A percentile compares a stretch with the other conserved stretches of the same genome.
phyloP scores from a whole-genome alignment of 2,888 invertebrate genomes.

The Drosophila bunnanda region DNA sequence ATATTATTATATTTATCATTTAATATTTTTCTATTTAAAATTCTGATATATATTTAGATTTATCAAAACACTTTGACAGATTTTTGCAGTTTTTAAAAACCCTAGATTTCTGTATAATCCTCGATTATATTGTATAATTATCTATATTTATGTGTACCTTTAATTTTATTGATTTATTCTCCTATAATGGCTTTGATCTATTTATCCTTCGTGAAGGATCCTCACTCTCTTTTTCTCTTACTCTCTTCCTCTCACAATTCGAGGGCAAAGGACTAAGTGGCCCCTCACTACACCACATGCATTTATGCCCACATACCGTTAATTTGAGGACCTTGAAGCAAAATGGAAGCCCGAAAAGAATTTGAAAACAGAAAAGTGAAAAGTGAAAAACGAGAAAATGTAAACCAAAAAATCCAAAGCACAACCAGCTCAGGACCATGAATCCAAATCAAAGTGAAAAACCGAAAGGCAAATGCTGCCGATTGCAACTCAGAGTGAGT shows the following conservation, averaged over 20 bases:
- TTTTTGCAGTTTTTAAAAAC: no score
- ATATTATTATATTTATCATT: no score
- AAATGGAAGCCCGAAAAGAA: constrained; percentile 36
- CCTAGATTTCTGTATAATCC: no score
- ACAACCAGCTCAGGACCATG: constrained; percentile 1
- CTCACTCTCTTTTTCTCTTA: neutral
- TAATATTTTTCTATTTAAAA: no score
- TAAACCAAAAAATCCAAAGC: constrained; percentile 7
- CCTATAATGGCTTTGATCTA: neutral
- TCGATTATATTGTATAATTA: no score
- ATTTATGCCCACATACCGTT: neutral
- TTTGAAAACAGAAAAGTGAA: constrained; percentile 2
- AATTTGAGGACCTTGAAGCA: constrained; percentile 22
- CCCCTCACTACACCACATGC: constrained; percentile 10
- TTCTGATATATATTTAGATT: no score
- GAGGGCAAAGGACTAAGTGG: constrained; percentile 27
- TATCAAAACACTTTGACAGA: no score
- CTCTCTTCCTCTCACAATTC: neutral
- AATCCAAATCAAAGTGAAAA: constrained; percentile 19
- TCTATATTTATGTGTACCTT: neutral
- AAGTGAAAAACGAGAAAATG: neutral
- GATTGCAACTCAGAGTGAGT: constrained; percentile 13
- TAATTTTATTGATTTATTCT: neutral
- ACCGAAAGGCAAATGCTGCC: constrained; percentile 19
- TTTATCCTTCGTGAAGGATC: constrained; percentile 13